These are phyloP conservation scores for Thamnophis elegans DNA, from an alignment of 2,797 vertebrate species.

Conservation along the genomic window DNA sequence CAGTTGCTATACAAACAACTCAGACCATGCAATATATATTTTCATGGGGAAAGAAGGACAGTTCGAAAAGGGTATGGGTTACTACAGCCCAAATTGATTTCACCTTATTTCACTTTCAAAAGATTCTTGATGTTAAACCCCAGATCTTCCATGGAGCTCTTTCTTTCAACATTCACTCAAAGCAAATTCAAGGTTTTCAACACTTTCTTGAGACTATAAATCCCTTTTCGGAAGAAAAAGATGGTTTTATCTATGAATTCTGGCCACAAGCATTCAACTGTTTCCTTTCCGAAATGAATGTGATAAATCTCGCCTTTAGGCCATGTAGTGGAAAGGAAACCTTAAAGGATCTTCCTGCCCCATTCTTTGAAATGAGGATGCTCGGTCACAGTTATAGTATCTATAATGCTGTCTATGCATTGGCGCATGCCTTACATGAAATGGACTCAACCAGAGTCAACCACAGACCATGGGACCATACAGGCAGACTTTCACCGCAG, in stretches of 20 bases:
- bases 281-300: background rate
- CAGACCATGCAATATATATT: background rate
- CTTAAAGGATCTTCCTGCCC: background rate
- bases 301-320: too few relatives aligned
- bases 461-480: background rate
- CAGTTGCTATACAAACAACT: background rate
- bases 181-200: background rate
- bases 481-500: background rate
- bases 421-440: background rate
- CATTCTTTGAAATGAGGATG: background rate
- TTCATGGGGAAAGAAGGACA: background rate
- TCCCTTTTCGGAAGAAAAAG: background rate
- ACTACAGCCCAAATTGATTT: background rate
- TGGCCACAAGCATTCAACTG: constrained; percentile 12
- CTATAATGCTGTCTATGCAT: background rate
- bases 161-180: background rate
- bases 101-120: background rate
- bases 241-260: background rate
- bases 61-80: background rate
- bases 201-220: background rate
- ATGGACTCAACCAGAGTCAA: background rate
- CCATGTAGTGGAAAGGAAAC: background rate
- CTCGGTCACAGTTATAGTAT: background rate
- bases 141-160: background rate
- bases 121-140: background rate